Percentiles rank a stretch among this genome's conserved stretches.
phyloP scores from a whole-genome alignment of 2,888 invertebrate species.

The Coleophora deauratella region DNA sequence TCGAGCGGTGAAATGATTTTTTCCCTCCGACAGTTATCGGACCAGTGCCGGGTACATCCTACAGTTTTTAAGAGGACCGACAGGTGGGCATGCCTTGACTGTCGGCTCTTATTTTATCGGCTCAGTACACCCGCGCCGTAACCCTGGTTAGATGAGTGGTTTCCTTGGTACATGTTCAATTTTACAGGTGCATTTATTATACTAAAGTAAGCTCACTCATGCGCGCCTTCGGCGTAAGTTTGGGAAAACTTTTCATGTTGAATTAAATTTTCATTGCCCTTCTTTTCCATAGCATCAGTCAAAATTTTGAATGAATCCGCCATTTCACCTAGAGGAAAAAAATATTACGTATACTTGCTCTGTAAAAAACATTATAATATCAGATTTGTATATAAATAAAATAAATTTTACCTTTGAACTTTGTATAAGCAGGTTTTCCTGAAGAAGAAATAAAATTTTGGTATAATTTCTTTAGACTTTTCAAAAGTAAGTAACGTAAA shows the following conservation, averaged over 20 bases:
- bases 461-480: neutral
- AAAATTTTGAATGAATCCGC: conserved; percentile 43
- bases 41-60: too few relatives aligned
- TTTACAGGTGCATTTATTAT: too few relatives aligned
- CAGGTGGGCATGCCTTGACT: too few relatives aligned
- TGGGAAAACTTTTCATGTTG: conserved; percentile 41
- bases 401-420: conserved; percentile 46
- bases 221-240: conserved; percentile 37
- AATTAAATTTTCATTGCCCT: conserved; percentile 33
- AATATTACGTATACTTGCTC: too few relatives aligned
- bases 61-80: too few relatives aligned
- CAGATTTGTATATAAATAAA: conserved; percentile 1
- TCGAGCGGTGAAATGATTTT: too few relatives aligned
- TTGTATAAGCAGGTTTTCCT: conserved; percentile 41
- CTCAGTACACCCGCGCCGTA: too few relatives aligned
- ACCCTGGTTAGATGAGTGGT: too few relatives aligned
- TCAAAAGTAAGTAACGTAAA: neutral
- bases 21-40: too few relatives aligned
- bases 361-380: too few relatives aligned
- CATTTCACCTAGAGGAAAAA: conserved; percentile 39
- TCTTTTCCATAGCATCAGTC: conserved; percentile 42
- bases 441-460: conserved; percentile 21
- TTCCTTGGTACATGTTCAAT: too few relatives aligned
- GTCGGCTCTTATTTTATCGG: too few relatives aligned
- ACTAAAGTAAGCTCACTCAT: conserved; percentile 36